These are phyloP conservation scores for Ormyrus nitidulus DNA, from an alignment of 2,888 invertebrate species.

Conservation along the genomic window DNA sequence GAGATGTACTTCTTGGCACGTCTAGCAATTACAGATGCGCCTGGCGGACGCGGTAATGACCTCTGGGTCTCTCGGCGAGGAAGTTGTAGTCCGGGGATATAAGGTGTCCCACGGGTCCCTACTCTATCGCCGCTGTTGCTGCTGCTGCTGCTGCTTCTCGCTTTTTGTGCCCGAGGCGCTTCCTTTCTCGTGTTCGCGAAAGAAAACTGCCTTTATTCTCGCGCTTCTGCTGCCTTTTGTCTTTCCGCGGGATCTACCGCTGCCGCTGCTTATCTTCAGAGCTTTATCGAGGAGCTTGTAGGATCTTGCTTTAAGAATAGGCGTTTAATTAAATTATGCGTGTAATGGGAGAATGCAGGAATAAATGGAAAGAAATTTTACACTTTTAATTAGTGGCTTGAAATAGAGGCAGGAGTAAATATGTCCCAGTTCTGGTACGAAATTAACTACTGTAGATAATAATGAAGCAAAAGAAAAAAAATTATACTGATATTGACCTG, in stretches of 20 bases:
- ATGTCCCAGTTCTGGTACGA: no score
- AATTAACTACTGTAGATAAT: no score
- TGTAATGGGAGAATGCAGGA: no score
- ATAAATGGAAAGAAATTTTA: no score
- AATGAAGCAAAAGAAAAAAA: no score
- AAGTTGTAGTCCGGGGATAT: neutral
- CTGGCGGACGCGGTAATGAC: slow-evolving; percentile 35
- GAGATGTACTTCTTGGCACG: neutral
- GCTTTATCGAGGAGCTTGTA: no score
- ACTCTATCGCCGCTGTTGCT: neutral
- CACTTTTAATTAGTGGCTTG: no score
- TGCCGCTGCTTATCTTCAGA: no score
- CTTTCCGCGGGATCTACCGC: neutral
- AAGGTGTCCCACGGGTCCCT: slow-evolving; percentile 44
- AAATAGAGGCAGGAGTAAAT: no score
- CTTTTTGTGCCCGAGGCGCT: slow-evolving; percentile 1
- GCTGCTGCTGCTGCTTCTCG: neutral
- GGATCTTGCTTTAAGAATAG: no score
- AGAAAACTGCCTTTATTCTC: neutral
- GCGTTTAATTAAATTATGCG: no score
- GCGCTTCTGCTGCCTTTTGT: neutral
- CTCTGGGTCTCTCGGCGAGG: slow-evolving; percentile 16
- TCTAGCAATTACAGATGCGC: slow-evolving; percentile 46
- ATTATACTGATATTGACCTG: no score
- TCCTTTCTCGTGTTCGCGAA: neutral